phyloP scores from a whole-genome alignment of 2,888 invertebrate species.

The Drosophila macrospina region DNA sequence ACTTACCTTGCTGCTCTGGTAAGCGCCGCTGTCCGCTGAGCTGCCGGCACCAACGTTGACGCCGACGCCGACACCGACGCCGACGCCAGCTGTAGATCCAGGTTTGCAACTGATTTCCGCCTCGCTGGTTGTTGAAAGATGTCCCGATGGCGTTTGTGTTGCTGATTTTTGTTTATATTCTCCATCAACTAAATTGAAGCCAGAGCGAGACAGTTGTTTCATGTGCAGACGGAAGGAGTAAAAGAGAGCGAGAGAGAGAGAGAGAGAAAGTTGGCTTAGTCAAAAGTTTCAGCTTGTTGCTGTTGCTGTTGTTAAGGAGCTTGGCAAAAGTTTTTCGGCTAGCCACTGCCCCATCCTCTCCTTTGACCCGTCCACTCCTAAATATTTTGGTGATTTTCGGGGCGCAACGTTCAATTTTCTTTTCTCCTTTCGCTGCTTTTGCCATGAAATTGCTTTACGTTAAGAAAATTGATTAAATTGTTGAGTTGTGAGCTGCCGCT shows the following conservation, averaged over 20 bases:
- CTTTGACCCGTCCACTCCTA: conserved; percentile 8
- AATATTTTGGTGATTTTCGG: conserved; percentile 69
- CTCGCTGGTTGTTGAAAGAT: conserved; percentile 85
- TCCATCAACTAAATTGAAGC: conserved; percentile 86
- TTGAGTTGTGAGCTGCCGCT: conserved; percentile 51
- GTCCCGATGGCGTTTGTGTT: conserved; percentile 89
- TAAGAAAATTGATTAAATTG: conserved; percentile 81
- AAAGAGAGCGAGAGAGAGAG: conserved; percentile 1
- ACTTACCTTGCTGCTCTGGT: conserved; percentile 84
- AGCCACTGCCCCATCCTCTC: conserved; percentile 6
- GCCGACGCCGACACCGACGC: conserved; percentile 20
- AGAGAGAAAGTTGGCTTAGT: conserved; percentile 58
- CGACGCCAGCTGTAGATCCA: conserved; percentile 76
- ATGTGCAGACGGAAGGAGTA: neutral
- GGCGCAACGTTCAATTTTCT: conserved; percentile 65
- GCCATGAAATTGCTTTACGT: conserved; percentile 72
- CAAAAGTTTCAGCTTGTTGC: conserved; percentile 59
- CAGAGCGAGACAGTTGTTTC: conserved; percentile 7
- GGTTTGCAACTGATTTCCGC: conserved; percentile 85
- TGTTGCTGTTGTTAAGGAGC: conserved; percentile 59
- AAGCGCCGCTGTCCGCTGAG: conserved; percentile 75
- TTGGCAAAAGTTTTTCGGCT: conserved; percentile 61
- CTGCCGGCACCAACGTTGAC: conserved; percentile 47
- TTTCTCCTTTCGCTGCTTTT: conserved; percentile 37
- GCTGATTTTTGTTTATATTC: conserved; percentile 91